phyloP scores from a whole-genome alignment of 2,797 vertebrate genomes.

The Graptemys geographica region DNA sequence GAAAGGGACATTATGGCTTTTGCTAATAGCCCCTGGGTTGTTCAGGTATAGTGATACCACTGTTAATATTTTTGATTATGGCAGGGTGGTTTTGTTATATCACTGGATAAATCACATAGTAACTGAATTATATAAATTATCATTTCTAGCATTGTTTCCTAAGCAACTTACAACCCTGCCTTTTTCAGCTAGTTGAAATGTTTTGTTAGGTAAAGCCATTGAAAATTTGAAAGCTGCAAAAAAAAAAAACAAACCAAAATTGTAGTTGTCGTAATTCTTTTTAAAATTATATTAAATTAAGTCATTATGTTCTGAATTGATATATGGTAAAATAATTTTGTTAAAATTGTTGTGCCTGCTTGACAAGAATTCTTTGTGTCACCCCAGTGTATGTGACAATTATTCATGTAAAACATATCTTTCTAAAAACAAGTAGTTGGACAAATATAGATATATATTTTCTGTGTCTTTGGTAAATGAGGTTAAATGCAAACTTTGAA shows the following conservation, averaged over 20 bases:
- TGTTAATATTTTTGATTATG: neutral
- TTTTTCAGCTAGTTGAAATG: neutral
- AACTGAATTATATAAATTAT: neutral
- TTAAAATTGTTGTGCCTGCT: neutral
- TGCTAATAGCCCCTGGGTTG: slow-evolving; percentile 97
- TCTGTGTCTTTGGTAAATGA: neutral
- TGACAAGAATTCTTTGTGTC: neutral
- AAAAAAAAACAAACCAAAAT: neutral
- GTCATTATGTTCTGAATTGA: neutral
- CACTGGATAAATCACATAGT: neutral
- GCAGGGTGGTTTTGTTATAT: fast-evolving
- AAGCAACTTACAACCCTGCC: neutral
- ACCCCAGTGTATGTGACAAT: neutral
- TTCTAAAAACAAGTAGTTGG: neutral
- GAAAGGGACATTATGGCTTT: slow-evolving; percentile 99
- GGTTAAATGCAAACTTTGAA: neutral
- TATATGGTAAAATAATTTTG: neutral
- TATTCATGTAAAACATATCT: neutral
- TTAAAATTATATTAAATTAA: neutral
- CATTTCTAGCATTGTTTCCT: neutral
- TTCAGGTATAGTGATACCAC: slow-evolving; percentile 87
- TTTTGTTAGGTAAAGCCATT: neutral
- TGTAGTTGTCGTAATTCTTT: neutral
- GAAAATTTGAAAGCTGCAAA: neutral
- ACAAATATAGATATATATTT: neutral